Evolutionary conservation across 2,113 vertebrate genomes (phyloP), one percentile per base, ranked within the genome.

Genomic region (Lepus timidus): DNA sequence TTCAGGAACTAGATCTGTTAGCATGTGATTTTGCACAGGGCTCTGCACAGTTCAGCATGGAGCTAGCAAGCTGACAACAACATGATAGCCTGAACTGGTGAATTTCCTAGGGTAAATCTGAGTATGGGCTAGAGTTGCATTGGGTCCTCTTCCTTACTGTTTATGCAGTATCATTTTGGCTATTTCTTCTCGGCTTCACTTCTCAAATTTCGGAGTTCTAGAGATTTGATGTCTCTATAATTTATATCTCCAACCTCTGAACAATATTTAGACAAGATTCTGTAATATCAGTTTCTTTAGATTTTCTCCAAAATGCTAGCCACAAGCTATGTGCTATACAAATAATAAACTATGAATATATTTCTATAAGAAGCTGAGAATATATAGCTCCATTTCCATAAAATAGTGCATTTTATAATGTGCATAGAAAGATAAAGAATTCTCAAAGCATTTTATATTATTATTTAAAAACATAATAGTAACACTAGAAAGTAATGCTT

Each of bases 221-320:
- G 2, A 36, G 4, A 85, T 44, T 52, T 96, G 23, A 49, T 4
- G 55, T 90, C 1, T 74, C 33, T 70, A 39, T 86, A 51, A 29
- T 51, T 93, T 78, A 36, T 61, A 90, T 62, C 36, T n/a, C 29
- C 51, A 70, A 71, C 27, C 33, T 44, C 31, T 81, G 39, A 78
- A 73, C 22, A 93, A 71, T 29, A 88, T 78, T 88, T 90, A 85
- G 27, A 93, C 44, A 82, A 87, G 16, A 39, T 13, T 16, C 67
- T 64, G 25, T 44, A 75, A 74, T 52, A 78, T 62, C 33, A 62
- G 67, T 67, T 82, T 78, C 20, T 76, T 64, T 65, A 36, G 4
- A 78, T 90, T 87, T 78, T 94, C 29, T 86, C 12, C 71, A 86
- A 89, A 71, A 88, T 67, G 25, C 14, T n/a, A 88, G 55, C 61